Base-by-base conservation (phyloP, 2,113 vertebrate species). In the Mesitornis unicolor region DNA sequence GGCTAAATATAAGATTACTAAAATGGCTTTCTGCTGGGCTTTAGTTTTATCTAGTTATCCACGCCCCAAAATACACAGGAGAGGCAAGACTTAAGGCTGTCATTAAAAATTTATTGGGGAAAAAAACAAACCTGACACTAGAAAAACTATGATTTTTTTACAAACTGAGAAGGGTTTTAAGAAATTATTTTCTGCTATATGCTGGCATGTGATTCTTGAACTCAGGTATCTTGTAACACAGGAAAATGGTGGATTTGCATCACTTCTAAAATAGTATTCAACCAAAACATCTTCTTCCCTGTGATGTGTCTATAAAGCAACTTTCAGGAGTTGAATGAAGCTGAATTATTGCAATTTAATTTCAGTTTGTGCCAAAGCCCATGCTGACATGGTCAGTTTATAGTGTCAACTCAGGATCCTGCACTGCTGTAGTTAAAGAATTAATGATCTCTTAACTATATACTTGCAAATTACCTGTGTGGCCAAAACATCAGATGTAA, bases 91-190 rank as follows among this genome's bases (percentile, higher is more conserved):
- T 79, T 74, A 38, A 60, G 42, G 84, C 67, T 80, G 60, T 54
- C 53, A 96, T 97, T 79, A 97, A 96, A 97, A 96, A 93, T 89
- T 53, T 82, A 96, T 91, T 78, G n/a, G 33, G 10, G 11, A 45
- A 63, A 65, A 67, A 69, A 47, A 68, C 51, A 63, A 60, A 45
- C n/a, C n/a, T n/a, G 12, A 78, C 43, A 61, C 40, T 50, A 59
- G 53, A 87, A 94, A 89, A 91, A 50, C 6, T 18, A 25, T 10
- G n/a, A 25, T 56, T 77, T 91, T 90, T 57, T 61, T 40, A 63
- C 31, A 45, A 71, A 61, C 33, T 47, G 63, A 75, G 40, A 77
- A 73, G 35, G 19, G 43, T 69, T 77, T 75, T 53, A 78, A 88
- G 38, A 61, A 80, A 89, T 9, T 42, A 59, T 57, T 88, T 87